These are phyloP conservation scores for Tridacna crocea DNA, from an alignment of 2,888 invertebrate genomes.

Conservation along the genomic window DNA sequence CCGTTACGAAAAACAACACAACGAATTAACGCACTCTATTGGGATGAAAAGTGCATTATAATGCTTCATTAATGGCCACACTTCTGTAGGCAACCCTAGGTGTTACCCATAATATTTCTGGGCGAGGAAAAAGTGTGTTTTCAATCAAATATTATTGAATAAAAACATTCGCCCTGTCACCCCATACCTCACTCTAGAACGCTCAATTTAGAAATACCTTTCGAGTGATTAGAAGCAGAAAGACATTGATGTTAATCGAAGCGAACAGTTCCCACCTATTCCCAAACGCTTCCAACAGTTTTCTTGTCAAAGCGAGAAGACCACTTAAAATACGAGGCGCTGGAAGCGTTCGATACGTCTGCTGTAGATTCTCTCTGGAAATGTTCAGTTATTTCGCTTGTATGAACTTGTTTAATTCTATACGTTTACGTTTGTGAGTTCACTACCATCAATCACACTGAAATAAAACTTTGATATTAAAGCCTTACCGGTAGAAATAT, in stretches of 20 bases:
- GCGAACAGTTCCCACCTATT: conserved; percentile 40
- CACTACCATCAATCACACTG: too few species aligned
- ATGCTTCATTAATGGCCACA: conserved; percentile 27
- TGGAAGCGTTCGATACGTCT: conserved; percentile 3
- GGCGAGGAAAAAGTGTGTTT: conserved; percentile 29
- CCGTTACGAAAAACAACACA: conserved; percentile 31
- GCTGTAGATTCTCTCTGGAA: background rate
- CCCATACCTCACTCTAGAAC: conserved; percentile 32
- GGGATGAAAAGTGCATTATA: conserved; percentile 14
- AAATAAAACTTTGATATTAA: too few species aligned
- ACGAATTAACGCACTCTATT: background rate
- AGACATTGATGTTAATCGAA: conserved; percentile 28
- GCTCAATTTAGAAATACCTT: conserved; percentile 56
- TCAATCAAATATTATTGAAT: conserved; percentile 27
- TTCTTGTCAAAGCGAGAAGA: conserved; percentile 35
- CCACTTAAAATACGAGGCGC: conserved; percentile 31
- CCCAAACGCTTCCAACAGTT: conserved; percentile 34
- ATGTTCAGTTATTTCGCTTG: background rate
- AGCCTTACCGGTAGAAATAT: too few species aligned
- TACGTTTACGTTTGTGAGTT: too few species aligned
- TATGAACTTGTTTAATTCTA: background rate
- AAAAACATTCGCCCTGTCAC: conserved; percentile 27
- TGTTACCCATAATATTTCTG: conserved; percentile 18
- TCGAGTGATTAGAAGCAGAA: conserved; percentile 45
- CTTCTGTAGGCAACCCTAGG: conserved; percentile 16